Percentiles rank a stretch among this genome's conserved stretches.
phyloP scores from a whole-genome alignment of 53 echinoderm and acorn worm species.

The Actinopyga echinites region DNA sequence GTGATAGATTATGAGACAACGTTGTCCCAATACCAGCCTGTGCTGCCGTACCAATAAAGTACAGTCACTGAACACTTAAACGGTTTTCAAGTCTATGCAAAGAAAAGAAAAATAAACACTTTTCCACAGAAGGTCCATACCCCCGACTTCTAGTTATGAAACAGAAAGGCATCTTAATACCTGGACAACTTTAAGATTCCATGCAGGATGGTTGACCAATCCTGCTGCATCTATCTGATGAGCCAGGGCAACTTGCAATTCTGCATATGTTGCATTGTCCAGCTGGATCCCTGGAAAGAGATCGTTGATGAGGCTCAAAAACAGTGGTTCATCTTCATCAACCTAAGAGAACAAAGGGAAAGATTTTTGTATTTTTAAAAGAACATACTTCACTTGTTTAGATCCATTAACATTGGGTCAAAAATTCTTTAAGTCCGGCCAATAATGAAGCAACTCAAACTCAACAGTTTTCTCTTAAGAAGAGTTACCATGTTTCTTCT shows the following conservation, averaged over 20 bases:
- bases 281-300: conserved; percentile 97
- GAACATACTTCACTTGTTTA: not conserved
- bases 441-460: no score
- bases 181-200: conserved; percentile 99
- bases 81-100: no score
- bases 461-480: no score
- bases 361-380: not conserved
- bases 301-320: conserved; percentile 99
- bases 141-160: no score
- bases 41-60: no score
- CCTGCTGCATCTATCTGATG: conserved; percentile 75
- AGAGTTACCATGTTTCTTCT: no score
- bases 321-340: conserved; percentile 98
- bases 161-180: no score
- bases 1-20: no score
- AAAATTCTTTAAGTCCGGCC: not conserved
- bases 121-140: no score
- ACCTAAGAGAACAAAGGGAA: conserved; percentile 56
- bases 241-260: conserved; percentile 81
- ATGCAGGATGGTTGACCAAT: conserved; percentile 95
- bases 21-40: no score
- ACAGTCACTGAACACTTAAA: no score
- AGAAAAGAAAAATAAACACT: no score
- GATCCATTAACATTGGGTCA: not conserved
- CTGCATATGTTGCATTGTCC: conserved; percentile 93